phyloP scores from a whole-genome alignment of 1,140 invertebrate species.

The Tetragnatha versicolor region DNA sequence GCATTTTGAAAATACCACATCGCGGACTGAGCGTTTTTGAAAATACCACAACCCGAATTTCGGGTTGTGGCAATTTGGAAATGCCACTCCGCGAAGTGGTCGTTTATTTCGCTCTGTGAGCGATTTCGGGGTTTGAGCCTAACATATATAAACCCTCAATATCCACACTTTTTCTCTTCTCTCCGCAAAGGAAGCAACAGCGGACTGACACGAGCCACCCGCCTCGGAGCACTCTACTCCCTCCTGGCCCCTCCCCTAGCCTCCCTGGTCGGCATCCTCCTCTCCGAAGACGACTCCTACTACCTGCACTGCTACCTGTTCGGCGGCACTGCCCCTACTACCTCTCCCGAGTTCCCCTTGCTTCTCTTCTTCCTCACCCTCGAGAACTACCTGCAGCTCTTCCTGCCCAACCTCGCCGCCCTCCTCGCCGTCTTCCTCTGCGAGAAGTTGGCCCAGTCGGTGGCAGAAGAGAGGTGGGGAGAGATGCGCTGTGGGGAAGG shows the following conservation, averaged over 20 bases:
- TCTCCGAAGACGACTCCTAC: not conserved
- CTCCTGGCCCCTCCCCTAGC: not conserved
- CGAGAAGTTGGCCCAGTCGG: not conserved
- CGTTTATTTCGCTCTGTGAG: no score
- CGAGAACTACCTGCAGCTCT: constrained; percentile 28
- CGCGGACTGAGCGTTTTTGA: no score
- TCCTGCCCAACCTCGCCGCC: constrained; percentile 19
- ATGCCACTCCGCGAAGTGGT: no score
- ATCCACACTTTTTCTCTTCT: no score
- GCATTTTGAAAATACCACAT: no score
- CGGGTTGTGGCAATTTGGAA: no score
- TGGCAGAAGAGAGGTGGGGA: not conserved
- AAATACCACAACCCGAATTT: no score
- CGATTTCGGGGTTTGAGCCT: no score
- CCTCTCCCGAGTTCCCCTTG: not conserved
- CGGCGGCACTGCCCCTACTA: not conserved
- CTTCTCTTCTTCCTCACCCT: constrained; percentile 15
- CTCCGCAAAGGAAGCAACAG: not conserved
- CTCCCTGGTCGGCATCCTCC: not conserved
- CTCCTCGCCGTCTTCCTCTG: constrained; percentile 4
- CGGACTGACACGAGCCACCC: not conserved
- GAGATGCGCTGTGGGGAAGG: not conserved
- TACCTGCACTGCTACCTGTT: constrained; percentile 27
- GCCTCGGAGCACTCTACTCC: not conserved
- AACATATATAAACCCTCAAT: no score